These are phyloP conservation scores for Anticlea derivata DNA, from an alignment of 2,888 invertebrate species.

Conservation along the genomic window DNA sequence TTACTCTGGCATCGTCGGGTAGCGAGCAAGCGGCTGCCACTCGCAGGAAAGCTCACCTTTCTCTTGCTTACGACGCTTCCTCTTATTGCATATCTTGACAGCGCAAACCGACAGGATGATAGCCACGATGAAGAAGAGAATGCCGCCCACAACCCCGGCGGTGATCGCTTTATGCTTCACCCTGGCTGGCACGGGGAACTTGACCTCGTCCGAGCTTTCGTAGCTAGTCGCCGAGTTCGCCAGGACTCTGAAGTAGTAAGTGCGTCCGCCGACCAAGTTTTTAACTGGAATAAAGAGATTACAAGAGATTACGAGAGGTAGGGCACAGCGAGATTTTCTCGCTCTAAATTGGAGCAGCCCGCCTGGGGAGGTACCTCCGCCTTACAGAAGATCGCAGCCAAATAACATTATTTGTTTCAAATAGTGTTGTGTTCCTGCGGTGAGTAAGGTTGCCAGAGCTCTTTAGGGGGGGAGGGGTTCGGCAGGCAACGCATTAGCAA, in stretches of 20 bases:
- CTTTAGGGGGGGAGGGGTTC: too few species aligned
- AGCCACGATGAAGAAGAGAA: conserved; percentile 98
- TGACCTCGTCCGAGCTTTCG: conserved; percentile 94
- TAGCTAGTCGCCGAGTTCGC: conserved; percentile 94
- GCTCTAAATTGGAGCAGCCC: too few species aligned
- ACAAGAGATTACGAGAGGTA: neutral
- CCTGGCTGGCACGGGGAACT: conserved; percentile 94
- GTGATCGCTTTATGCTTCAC: conserved; percentile 98
- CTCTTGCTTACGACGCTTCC: conserved; percentile 98
- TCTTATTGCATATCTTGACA: conserved; percentile 98
- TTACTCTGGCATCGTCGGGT: conserved; percentile 36
- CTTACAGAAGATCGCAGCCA: too few species aligned
- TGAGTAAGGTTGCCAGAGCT: too few species aligned
- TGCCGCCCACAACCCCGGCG: conserved; percentile 97
- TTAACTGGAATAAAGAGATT: conserved; percentile 86
- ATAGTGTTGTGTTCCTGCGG: too few species aligned
- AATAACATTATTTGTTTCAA: too few species aligned
- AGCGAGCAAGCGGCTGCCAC: conserved; percentile 62
- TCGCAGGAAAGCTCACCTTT: conserved; percentile 89
- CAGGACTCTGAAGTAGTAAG: conserved; percentile 95
- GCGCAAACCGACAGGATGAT: conserved; percentile 98
- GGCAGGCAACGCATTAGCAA: too few species aligned
- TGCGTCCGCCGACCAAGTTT: conserved; percentile 94
- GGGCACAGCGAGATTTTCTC: neutral
- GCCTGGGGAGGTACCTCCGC: too few species aligned